Evolutionary conservation across 2,113 vertebrate genomes (phyloP).

Genomic region (Crotophaga sulcirostris): DNA sequence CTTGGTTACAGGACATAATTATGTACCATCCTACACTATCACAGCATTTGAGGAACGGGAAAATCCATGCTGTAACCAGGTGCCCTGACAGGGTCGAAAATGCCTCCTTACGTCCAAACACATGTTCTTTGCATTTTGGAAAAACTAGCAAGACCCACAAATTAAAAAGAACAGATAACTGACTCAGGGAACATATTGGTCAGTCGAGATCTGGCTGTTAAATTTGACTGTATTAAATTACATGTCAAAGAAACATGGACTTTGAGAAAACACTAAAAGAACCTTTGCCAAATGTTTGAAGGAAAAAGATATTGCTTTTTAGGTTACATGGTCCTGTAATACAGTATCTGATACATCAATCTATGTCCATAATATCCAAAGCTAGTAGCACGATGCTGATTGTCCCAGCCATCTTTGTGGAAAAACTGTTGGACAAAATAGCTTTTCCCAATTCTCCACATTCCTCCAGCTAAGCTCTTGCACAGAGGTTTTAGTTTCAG

Average conservation of each 20-base stretch:
- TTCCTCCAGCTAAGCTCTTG: not conserved
- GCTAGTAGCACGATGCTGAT: not conserved
- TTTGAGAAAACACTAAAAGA: not conserved
- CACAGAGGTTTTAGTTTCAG: not conserved
- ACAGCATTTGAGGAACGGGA: not conserved
- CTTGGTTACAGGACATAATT: not conserved
- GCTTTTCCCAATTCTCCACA: slow-evolving; percentile 15
- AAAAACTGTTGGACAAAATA: not conserved
- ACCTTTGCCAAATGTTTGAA: not conserved
- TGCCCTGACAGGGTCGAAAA: not conserved
- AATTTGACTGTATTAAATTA: not conserved
- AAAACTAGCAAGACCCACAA: not conserved
- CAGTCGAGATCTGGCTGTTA: not conserved
- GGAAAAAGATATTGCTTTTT: not conserved
- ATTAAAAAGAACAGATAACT: not conserved
- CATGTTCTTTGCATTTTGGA: not conserved
- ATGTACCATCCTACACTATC: not conserved
- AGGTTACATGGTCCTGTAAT: not conserved
- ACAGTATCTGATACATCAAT: not conserved
- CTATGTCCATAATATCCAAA: not conserved
- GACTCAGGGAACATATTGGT: not conserved
- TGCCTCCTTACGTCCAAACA: not conserved
- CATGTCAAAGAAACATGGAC: not conserved
- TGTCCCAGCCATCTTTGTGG: not conserved
- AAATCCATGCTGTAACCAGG: not conserved